Evolutionary conservation across 2,113 vertebrate species (phyloP).

Genomic region (Turdus rufiventris): DNA sequence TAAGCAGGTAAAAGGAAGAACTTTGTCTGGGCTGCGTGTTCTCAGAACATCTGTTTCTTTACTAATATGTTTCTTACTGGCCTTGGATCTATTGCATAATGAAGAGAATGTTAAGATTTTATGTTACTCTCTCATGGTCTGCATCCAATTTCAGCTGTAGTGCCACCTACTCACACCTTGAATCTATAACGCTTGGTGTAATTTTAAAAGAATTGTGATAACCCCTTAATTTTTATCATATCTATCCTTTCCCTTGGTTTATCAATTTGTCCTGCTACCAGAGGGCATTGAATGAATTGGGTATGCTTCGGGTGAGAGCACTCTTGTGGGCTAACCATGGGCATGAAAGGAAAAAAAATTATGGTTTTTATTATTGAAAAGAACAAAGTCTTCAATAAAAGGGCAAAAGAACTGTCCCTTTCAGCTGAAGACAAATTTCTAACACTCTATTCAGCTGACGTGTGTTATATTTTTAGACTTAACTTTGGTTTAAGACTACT

Average conservation of each 20-base stretch:
- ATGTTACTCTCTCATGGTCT: not conserved
- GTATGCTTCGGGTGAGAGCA: not conserved
- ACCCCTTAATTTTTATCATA: not conserved
- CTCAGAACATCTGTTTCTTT: conserved; percentile 57
- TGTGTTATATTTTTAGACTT: not conserved
- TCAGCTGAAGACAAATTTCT: not conserved
- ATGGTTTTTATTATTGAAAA: not conserved
- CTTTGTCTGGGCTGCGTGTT: not conserved
- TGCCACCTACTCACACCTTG: not conserved
- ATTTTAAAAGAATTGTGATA: not conserved
- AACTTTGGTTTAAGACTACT: not conserved
- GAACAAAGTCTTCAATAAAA: not conserved
- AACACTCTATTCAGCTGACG: not conserved
- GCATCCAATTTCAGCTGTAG: not conserved
- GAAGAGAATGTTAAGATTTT: not conserved
- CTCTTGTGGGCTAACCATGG: not conserved
- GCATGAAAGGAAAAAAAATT: not conserved
- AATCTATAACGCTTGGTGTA: not conserved
- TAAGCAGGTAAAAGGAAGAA: conserved; percentile 30
- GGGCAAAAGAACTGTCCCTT: not conserved
- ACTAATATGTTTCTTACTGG: not conserved
- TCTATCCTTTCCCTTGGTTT: not conserved
- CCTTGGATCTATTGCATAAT: not conserved
- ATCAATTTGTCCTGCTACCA: not conserved
- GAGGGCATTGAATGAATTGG: not conserved